Evolutionary conservation across 2,797 vertebrate species (phyloP).

Genomic region (Leptoclinus maculatus): DNA sequence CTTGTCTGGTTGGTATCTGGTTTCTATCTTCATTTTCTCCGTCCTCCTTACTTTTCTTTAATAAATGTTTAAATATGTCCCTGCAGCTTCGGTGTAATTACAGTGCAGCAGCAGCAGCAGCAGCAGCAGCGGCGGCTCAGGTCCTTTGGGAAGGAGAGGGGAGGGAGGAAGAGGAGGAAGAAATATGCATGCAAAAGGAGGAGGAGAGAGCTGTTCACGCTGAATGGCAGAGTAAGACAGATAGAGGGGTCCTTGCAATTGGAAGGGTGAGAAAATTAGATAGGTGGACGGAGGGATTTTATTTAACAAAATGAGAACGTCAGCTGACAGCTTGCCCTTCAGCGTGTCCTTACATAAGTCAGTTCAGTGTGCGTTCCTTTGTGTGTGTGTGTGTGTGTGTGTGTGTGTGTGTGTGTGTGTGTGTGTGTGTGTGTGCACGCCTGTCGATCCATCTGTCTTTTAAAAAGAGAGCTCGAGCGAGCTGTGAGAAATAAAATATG

Average conservation of each 20-base stretch:
- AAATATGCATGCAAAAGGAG: conserved; percentile 50
- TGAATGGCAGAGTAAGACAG: conserved; percentile 60
- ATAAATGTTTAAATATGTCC: conserved; percentile 84
- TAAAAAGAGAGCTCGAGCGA: background rate
- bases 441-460: conserved; percentile 45
- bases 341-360: conserved; percentile 62
- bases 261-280: conserved; percentile 62
- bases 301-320: conserved; percentile 65
- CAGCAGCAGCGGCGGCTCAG: conserved; percentile 59
- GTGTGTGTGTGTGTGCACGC: conserved; percentile 23
- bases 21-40: conserved; percentile 74
- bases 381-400: conserved; percentile 14
- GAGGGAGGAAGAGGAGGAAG: conserved; percentile 6
- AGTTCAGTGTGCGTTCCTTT: conserved; percentile 26
- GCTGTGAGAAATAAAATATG: conserved; percentile 15
- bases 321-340: conserved; percentile 73
- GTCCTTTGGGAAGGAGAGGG: conserved; percentile 65
- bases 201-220: conserved; percentile 49
- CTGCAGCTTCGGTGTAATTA: conserved; percentile 81
- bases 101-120: conserved; percentile 61
- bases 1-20: conserved; percentile 60
- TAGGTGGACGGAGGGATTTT: conserved; percentile 62
- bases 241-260: conserved; percentile 49
- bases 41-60: conserved; percentile 78
- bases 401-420: conserved; percentile 1